Evolutionary conservation across 2,113 vertebrate genomes (phyloP).

Genomic region (Mustelus asterias): DNA sequence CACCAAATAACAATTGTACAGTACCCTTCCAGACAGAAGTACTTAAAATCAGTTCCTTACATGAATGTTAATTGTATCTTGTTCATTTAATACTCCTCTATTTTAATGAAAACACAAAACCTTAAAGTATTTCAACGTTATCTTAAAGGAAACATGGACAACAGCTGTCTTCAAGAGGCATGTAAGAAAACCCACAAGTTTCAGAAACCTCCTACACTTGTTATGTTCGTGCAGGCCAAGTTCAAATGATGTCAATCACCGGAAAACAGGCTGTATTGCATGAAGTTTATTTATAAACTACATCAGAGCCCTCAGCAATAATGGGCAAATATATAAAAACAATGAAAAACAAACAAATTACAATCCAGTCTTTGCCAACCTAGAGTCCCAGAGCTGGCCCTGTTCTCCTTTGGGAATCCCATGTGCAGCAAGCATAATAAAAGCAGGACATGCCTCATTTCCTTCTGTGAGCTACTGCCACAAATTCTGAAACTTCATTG

Average conservation of each 20-base stretch:
- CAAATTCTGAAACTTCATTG: constrained; percentile 52
- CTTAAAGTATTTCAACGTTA: background rate
- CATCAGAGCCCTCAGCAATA: constrained; percentile 52
- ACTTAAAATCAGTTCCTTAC: background rate
- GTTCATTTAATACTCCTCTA: background rate
- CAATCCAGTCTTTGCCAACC: constrained; percentile 54
- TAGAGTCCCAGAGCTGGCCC: constrained; percentile 51
- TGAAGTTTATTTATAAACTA: constrained; percentile 51
- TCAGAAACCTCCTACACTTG: background rate
- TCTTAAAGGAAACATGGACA: constrained; percentile 31
- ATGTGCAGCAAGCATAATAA: constrained; percentile 55
- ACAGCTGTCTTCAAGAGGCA: constrained; percentile 1
- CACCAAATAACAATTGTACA: background rate
- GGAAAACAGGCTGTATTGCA: constrained; percentile 40
- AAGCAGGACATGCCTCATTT: constrained; percentile 70
- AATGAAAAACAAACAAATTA: constrained; percentile 52
- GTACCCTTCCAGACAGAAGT: background rate
- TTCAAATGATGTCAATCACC: constrained; percentile 41
- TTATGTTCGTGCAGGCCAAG: constrained; percentile 28
- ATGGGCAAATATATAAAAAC: constrained; percentile 47
- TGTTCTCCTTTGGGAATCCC: constrained; percentile 49
- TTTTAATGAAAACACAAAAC: background rate
- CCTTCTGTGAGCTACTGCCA: constrained; percentile 49
- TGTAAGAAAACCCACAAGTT: constrained; percentile 30
- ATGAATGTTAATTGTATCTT: background rate